Base-by-base conservation (phyloP, 2,888 invertebrate genomes). In the Saturnia japonica region DNA sequence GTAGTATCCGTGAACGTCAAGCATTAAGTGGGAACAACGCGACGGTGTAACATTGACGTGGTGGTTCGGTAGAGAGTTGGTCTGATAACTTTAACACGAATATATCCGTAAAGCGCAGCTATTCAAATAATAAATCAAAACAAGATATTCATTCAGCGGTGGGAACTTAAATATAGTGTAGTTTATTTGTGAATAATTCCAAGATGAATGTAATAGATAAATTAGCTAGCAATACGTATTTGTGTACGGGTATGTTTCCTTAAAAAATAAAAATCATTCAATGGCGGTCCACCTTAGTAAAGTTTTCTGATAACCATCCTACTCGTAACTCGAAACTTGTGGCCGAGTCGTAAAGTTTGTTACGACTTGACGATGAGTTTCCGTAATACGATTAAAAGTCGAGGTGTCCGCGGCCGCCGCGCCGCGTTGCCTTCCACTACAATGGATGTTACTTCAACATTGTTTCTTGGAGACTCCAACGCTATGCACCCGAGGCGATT, bases 381-480 rank as follows among this genome's bases (percentile, higher is more conserved):
- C 62, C 78, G 80, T 86, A 87, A 88, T 85, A 81, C 88, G 87
- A 88, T 88, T 88, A 87, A 87, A 87, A 85, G 86, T 84, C 81
- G 83, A 78, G 80, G 81, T 81, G 78, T 78, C 82, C 78, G 74
- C 79, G 75, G 12, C 62, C 47, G 62, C 54, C n/a, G n/a, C n/a
- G n/a, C n/a, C n/a, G n/a, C n/a, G n/a, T n/a, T n/a, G n/a, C n/a
- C n/a, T 47, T 42, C 73, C 78, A 77, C 84, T 79, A 84, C 85
- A 86, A 87, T 87, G 82, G 86, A 85, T 86, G 87, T 83, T 82
- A 86, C 85, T 88, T 87, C 85, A 85, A 85, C 86, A 80, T 85
- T 85, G 86, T 87, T 86, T 86, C 78, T 81, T 78, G 42, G 60
- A 25, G 47, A 71, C 60, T 67, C 66, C 57, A 62, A 70, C 70